Evolutionary conservation across 2,797 vertebrate species (phyloP).

Genomic region (Erpetoichthys calabaricus): DNA sequence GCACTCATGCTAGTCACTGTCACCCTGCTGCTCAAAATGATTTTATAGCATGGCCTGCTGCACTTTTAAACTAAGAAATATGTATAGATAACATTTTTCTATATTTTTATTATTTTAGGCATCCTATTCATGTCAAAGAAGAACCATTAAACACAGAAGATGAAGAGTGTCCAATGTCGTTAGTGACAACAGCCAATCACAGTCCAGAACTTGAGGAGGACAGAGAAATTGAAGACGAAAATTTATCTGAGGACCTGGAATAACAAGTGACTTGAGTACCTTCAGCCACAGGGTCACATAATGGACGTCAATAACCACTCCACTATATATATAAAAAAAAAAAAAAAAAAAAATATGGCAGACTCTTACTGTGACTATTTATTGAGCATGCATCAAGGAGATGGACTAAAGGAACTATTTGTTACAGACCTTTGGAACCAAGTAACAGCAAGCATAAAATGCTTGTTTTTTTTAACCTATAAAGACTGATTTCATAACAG

Average conservation of each 20-base stretch:
- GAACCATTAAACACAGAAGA: slow-evolving; percentile 94
- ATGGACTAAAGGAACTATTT: slow-evolving; percentile 86
- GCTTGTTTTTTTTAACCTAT: slow-evolving; percentile 68
- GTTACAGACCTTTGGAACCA: slow-evolving; percentile 83
- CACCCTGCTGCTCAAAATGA: too few species aligned
- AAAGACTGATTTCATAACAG: slow-evolving; percentile 65
- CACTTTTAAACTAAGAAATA: too few species aligned
- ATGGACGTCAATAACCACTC: slow-evolving; percentile 78
- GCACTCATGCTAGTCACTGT: too few species aligned
- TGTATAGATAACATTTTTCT: too few species aligned
- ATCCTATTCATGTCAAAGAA: slow-evolving; percentile 87
- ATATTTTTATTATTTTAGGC: slow-evolving; percentile 47
- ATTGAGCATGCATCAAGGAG: slow-evolving; percentile 96
- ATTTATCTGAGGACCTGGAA: slow-evolving; percentile 96
- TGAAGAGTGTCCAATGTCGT: slow-evolving; percentile 95
- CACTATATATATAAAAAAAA: slow-evolving; percentile 41
- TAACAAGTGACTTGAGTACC: slow-evolving; percentile 65
- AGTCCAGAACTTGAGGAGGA: slow-evolving; percentile 97
- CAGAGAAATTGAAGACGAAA: slow-evolving; percentile 96
- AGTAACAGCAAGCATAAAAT: slow-evolving; percentile 75
- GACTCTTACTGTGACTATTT: slow-evolving; percentile 97
- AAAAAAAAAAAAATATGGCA: slow-evolving; percentile 79
- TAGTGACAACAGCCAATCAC: slow-evolving; percentile 97
- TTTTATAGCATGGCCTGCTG: too few species aligned
- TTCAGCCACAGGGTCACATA: slow-evolving; percentile 63